Conservation (phyloP, 2,797 vertebrate species). For the Fundulus diaphanus region DNA sequence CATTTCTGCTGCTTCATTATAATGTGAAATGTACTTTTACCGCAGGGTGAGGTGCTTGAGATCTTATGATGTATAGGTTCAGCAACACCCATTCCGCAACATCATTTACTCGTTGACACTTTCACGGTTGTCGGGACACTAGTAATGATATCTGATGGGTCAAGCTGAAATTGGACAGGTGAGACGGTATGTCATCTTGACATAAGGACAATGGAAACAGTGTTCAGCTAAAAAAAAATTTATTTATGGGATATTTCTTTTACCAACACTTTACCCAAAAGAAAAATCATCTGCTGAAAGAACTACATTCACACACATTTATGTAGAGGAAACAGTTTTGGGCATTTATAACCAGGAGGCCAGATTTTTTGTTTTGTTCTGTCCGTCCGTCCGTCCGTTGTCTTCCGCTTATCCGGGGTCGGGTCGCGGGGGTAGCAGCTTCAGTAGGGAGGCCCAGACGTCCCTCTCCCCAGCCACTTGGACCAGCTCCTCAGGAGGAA, state of each 20-base stretch:
- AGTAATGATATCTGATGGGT: slow-evolving; percentile 78
- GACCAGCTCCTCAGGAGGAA: no score
- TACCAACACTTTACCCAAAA: slow-evolving; percentile 26
- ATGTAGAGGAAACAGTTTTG: not conserved
- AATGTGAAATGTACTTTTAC: slow-evolving; percentile 37
- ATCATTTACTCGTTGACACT: slow-evolving; percentile 77
- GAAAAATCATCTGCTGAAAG: not conserved
- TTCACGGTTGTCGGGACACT: slow-evolving; percentile 70
- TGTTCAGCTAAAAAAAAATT: slow-evolving; percentile 21
- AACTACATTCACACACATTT: not conserved
- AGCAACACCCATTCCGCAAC: slow-evolving; percentile 52
- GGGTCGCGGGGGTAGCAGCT: no score
- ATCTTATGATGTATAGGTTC: slow-evolving; percentile 65
- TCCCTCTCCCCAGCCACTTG: no score
- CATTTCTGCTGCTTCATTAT: slow-evolving; percentile 43
- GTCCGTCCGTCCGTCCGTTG: no score
- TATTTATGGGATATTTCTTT: slow-evolving; percentile 39
- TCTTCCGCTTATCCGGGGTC: no score
- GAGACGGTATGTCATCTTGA: slow-evolving; percentile 67
- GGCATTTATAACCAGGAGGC: not conserved
- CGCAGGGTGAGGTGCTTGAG: slow-evolving; percentile 36
- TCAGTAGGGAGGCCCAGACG: no score
- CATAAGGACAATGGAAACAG: slow-evolving; percentile 58
- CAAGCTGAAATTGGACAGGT: slow-evolving; percentile 72
- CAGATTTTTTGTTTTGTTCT: no score